These are phyloP conservation scores for Lepus americanus DNA, from an alignment of 2,113 vertebrate genomes.

Conservation along the genomic window DNA sequence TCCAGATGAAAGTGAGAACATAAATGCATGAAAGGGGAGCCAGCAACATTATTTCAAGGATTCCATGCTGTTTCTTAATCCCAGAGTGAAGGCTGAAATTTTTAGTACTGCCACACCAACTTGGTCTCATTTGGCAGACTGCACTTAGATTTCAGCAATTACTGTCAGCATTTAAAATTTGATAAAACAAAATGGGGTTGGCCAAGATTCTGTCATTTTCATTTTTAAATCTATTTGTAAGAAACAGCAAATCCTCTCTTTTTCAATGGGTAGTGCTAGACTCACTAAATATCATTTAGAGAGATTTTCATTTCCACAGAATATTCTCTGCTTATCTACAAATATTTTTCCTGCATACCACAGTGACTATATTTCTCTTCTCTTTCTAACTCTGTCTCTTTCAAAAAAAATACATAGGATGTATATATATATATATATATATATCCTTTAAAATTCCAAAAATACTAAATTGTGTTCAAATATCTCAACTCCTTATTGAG, in stretches of 20 bases:
- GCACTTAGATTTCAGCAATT: conserved; percentile 10
- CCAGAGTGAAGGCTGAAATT: not conserved
- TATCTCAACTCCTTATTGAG: not conserved
- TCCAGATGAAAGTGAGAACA: not conserved
- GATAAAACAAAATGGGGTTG: not conserved
- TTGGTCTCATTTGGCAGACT: not conserved
- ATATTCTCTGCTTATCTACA: not conserved
- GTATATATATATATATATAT: not conserved
- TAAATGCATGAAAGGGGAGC: not conserved
- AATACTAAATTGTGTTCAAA: not conserved
- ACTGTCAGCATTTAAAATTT: conserved; percentile 8
- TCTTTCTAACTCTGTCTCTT: not conserved
- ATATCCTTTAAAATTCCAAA: not conserved
- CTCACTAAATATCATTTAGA: not conserved
- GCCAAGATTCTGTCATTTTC: conserved; percentile 59
- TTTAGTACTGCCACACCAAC: not conserved
- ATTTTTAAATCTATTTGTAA: not conserved
- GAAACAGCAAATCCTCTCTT: conserved; percentile 16
- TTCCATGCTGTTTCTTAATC: not conserved
- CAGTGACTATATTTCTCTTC: not conserved
- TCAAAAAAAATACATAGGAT: not conserved
- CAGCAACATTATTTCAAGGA: not conserved
- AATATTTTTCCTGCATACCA: not conserved
- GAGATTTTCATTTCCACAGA: conserved; percentile 20
- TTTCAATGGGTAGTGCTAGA: not conserved